Evolutionary conservation across 2,797 vertebrate genomes (phyloP), one percentile per base, ranked within the genome.

Genomic region (Rallus crepitans): DNA sequence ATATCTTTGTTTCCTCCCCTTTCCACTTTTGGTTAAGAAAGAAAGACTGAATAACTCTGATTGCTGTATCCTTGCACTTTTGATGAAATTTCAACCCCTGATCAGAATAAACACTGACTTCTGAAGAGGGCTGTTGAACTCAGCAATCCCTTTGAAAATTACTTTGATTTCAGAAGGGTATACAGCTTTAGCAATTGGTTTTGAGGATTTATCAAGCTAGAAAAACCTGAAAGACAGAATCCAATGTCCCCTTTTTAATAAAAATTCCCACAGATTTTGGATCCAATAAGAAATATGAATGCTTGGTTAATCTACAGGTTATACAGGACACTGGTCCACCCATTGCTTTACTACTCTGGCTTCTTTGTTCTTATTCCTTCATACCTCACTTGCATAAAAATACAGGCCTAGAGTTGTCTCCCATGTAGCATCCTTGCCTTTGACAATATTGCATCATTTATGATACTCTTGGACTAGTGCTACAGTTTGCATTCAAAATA

Each of bases 151-250:
- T 89, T 93, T 89, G 82, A 96, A 91, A 87, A 70, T 57, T 0
- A 61, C 70, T 94, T 93, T 87, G 50, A 81, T 92, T 97, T 94
- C 80, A 92, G 63, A 93, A 31, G 15, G 33, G 9, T 64, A 23
- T 57, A 73, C 40, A 80, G 27, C 65, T 77, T 91, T 78, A 85
- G 15, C 64, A 81, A 15, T 27, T 69, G 82, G 12, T 42, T 94
- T 92, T 81, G 71, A 83, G n/a, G 33, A 63, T 89, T 85, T 71
- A 65, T 75, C 40, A 88, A 82, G 14, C 56, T 90, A 53, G 64
- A 82, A 50, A 89, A 70, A 35, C 6, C 45, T 79, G 47, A 79
- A 84, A 73, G 60, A 59, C 25, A 64, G 48, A 80, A 80, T 85
- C 8, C 37, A 60, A 21, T 21, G 42, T 77, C 21, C 18, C 23